Conservation (phyloP, 2,888 invertebrate species). For the Netelia virgata region DNA sequence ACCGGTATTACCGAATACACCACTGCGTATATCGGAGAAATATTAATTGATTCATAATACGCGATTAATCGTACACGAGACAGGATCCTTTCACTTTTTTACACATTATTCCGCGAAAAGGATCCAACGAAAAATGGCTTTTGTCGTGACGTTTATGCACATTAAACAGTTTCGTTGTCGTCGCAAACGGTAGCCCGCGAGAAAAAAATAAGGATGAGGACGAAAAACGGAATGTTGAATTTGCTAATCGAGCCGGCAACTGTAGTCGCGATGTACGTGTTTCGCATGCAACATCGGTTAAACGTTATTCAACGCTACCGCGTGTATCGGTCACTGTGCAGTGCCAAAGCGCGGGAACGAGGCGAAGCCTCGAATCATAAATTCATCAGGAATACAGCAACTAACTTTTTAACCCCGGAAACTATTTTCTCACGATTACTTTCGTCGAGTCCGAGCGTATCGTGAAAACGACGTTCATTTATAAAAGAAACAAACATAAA, state of each 20-base stretch:
- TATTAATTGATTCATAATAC: conserved; percentile 61
- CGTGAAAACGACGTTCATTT: background rate
- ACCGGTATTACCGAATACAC: background rate
- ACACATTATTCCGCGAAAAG: conserved; percentile 4
- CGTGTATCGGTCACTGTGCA: background rate
- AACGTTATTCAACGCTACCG: conserved; percentile 35
- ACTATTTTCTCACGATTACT: conserved; percentile 51
- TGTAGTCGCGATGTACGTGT: background rate
- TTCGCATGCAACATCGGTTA: conserved; percentile 44
- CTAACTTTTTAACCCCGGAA: conserved; percentile 42
- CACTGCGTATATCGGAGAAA: background rate
- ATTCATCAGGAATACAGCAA: conserved; percentile 45
- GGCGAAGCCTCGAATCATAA: conserved; percentile 37
- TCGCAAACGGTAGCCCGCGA: background rate
- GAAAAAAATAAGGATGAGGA: conserved; percentile 9
- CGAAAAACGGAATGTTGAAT: conserved; percentile 16
- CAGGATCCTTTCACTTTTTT: conserved; percentile 60
- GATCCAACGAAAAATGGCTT: background rate
- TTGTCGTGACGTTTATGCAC: background rate
- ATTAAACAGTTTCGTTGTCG: conserved; percentile 4
- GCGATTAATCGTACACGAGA: conserved; percentile 23
- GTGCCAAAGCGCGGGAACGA: background rate
- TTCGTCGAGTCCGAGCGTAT: conserved; percentile 2
- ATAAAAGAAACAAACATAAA: too few relatives aligned
- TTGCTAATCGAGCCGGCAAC: conserved; percentile 34